Evolutionary conservation across 2,888 invertebrate species (phyloP).

Genomic region (Diloba caeruleocephala): DNA sequence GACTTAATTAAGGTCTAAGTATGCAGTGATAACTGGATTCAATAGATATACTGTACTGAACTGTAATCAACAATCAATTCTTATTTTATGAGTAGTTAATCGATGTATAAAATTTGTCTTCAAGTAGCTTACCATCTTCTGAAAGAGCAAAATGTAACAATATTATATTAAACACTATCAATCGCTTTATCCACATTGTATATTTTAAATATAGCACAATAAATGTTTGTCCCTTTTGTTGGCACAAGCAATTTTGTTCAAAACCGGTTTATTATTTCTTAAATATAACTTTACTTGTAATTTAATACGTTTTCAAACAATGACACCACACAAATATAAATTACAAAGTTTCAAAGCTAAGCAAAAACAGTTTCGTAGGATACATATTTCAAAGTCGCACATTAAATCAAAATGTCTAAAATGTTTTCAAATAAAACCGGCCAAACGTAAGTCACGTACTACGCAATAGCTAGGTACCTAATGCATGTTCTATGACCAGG

Average conservation of each 20-base stretch:
- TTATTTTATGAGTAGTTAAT: too few relatives aligned
- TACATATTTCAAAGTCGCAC: slow-evolving; percentile 1
- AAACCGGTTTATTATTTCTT: slow-evolving; percentile 47
- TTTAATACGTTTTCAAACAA: too few relatives aligned
- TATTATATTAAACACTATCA: slow-evolving; percentile 38
- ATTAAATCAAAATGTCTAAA: neutral
- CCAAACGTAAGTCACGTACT: slow-evolving; percentile 5
- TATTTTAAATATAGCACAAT: slow-evolving; percentile 7
- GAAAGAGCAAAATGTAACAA: slow-evolving; percentile 35
- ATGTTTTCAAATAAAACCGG: slow-evolving; percentile 34
- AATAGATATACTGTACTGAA: neutral
- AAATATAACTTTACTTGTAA: slow-evolving; percentile 39
- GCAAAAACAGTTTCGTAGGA: neutral
- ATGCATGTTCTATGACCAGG: too few relatives aligned
- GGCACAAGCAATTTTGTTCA: slow-evolving; percentile 26
- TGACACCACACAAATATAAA: neutral
- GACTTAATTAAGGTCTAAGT: slow-evolving; percentile 1
- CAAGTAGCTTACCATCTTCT: slow-evolving; percentile 50
- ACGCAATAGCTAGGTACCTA: slow-evolving; percentile 1
- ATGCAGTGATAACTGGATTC: slow-evolving; percentile 5
- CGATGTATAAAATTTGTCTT: too few relatives aligned
- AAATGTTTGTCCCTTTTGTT: slow-evolving; percentile 13
- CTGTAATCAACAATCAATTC: too few relatives aligned
- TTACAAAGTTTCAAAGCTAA: neutral
- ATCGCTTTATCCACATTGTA: slow-evolving; percentile 38